Percentiles rank a stretch among this genome's conserved stretches.
These are phyloP conservation scores for Anabacerthia variegaticeps DNA, from an alignment of 2,797 vertebrate species.

Conservation along the genomic window DNA sequence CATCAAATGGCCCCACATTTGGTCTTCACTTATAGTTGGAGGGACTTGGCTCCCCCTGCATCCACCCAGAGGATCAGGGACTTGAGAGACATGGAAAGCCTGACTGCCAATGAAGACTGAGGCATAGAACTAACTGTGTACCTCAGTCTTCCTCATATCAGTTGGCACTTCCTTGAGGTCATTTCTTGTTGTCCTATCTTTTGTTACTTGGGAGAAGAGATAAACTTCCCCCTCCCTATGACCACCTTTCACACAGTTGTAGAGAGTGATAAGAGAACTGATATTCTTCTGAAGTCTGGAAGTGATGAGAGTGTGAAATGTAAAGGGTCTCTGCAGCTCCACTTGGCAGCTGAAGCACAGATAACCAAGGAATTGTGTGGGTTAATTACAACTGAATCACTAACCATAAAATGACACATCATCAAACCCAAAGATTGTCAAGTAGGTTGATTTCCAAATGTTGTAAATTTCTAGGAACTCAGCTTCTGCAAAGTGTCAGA, in stretches of 20 bases:
- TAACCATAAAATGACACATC: fast-evolving
- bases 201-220: background rate
- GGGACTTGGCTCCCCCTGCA: background rate
- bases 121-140: background rate
- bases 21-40: background rate
- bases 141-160: background rate
- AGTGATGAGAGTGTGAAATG: background rate
- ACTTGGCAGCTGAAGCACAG: background rate
- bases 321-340: background rate
- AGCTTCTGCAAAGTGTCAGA: background rate
- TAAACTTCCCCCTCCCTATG: background rate
- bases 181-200: background rate
- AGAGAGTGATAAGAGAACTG: fast-evolving
- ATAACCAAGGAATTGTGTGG: background rate
- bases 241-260: background rate
- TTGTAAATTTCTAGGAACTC: background rate
- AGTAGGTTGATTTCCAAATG: background rate
- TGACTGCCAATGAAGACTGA: background rate
- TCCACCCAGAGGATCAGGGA: background rate
- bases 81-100: background rate
- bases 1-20: background rate
- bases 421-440: background rate
- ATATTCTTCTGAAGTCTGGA: background rate
- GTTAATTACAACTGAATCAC: background rate
- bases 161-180: fast-evolving